Evolutionary conservation across 2,797 vertebrate species (phyloP), one percentile per base, ranked within the genome.

Genomic region (Sebastolobus altivelis): DNA sequence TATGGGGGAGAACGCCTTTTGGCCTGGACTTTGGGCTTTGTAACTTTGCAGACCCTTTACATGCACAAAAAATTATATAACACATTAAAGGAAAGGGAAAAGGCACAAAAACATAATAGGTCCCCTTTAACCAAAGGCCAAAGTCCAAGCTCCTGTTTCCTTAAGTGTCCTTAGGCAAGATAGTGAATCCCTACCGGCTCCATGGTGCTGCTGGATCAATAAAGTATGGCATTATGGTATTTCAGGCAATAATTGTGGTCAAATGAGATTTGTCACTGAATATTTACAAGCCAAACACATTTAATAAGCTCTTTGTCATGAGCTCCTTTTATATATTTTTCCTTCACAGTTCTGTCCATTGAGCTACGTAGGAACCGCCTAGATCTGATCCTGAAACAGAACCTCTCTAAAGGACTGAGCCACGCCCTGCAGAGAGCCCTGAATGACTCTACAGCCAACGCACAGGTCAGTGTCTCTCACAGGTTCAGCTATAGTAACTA

Each of bases 381-480:
- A 80, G 96, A 96, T 82, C 94, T 94, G 69, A 90, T 94, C 76
- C 90, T 97, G 91, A 97, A 95, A 80, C 95, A 97, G 86, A 97
- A 93, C 1, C 92, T 99, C 52, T 95, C 95, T 10, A 98, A 90
- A 92, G 98, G 97, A 35, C 95, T 99, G 85, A 97, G 95, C 13
- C 96, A 96, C 38, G 96, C 95, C 0, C 86, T 99, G 89, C 96
- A 97, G 93, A 95, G 95, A 90, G 97, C 97, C 14, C 96, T 98
- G 87, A 98, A 96, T 22, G 95, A 94, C 95, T 97, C 94, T 89
- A 94, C 83, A 0, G 89, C 97, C 78, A 90, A 83, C 0, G 96
- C 96, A 71, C 97, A 98, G 92, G 97, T 99, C 91, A 95, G 97
- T 71, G 43, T 37, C 4, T 66, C 38, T 49, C 8, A 6, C 14